Conservation (phyloP, 2,113 vertebrate species). For the Sitta europaea region DNA sequence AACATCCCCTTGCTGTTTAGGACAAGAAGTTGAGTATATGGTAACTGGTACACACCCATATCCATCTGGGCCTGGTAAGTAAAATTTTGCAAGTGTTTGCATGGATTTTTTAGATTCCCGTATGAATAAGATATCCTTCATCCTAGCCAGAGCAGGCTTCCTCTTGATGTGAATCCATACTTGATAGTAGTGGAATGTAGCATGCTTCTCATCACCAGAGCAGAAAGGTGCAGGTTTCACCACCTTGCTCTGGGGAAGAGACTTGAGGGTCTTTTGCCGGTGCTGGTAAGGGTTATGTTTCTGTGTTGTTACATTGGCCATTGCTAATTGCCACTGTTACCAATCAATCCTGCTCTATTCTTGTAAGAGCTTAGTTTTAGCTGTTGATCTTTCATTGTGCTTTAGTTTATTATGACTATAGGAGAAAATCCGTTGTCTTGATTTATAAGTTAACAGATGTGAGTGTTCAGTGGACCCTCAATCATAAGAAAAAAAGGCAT, state of each 20-base stretch:
- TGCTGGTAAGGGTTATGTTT: not conserved
- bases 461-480: not conserved
- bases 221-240: not conserved
- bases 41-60: constrained; percentile 96
- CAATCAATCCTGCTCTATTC: not conserved
- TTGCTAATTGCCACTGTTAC: not conserved
- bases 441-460: not conserved
- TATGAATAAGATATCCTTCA: not conserved
- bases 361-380: not conserved
- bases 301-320: not conserved
- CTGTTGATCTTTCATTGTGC: not conserved
- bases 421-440: not conserved
- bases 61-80: constrained; percentile 90
- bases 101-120: not conserved
- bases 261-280: not conserved
- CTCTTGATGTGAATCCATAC: not conserved
- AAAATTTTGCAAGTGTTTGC: not conserved
- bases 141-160: not conserved
- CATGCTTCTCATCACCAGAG: not conserved
- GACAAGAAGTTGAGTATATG: constrained; percentile 88
- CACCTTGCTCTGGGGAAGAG: not conserved
- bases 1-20: constrained; percentile 48
- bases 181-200: not conserved
- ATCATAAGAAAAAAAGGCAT: accelerated
- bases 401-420: not conserved